Evolutionary conservation across 2,888 invertebrate genomes (phyloP).

Genomic region (Hypomecis punctinalis): DNA sequence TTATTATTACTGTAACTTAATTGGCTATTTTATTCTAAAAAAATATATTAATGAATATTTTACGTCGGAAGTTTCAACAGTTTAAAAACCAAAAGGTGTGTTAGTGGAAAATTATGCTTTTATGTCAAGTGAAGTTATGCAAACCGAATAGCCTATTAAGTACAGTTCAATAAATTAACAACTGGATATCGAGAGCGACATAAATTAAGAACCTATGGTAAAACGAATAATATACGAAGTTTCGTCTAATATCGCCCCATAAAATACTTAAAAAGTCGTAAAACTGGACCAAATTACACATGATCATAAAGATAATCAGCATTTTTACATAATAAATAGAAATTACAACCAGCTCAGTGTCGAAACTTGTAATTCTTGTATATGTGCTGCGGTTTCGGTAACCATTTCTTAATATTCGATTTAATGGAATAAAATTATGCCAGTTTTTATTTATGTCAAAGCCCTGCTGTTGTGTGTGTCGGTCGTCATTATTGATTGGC

Average conservation of each 20-base stretch:
- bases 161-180: neutral
- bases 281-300: constrained; percentile 7
- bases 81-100: no score
- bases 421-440: constrained; percentile 12
- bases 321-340: constrained; percentile 19
- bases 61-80: no score
- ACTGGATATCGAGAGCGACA: neutral
- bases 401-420: constrained; percentile 19
- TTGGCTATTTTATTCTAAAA: no score
- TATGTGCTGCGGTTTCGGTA: constrained; percentile 14
- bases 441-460: constrained; percentile 22
- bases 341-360: constrained; percentile 11
- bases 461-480: constrained; percentile 6
- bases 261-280: constrained; percentile 1
- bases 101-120: neutral
- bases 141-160: neutral
- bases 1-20: no score
- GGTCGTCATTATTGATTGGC: constrained; percentile 8
- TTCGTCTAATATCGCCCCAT: neutral
- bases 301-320: constrained; percentile 12
- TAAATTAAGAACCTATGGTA: neutral
- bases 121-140: neutral
- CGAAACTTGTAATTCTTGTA: constrained; percentile 10
- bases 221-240: neutral
- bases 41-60: no score